Conservation (phyloP, 2,888 invertebrate genomes). For the Tromatobia lineatoria region DNA sequence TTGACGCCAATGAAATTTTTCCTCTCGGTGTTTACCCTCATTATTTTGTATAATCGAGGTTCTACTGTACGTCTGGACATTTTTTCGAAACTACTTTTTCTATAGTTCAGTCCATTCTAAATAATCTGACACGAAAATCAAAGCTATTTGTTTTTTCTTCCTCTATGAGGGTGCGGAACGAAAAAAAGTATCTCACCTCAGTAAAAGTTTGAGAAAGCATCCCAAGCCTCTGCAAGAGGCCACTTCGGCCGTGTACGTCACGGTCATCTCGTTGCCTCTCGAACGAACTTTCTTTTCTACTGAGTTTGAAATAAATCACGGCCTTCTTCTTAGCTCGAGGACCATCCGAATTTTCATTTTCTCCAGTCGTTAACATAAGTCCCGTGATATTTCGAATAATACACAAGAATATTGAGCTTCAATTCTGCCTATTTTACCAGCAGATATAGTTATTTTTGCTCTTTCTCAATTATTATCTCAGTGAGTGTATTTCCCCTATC, state of each 20-base stretch:
- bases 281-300: constrained; percentile 11
- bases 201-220: constrained; percentile 94
- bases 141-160: too few species aligned
- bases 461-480: background rate
- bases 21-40: too few species aligned
- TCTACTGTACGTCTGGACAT: too few species aligned
- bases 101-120: too few species aligned
- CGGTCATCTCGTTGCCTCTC: constrained; percentile 89
- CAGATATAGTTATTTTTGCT: background rate
- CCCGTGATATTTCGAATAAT: background rate
- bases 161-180: too few species aligned
- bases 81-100: too few species aligned
- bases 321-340: background rate
- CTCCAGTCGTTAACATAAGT: constrained; percentile 47
- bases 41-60: too few species aligned
- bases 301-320: constrained; percentile 34
- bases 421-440: background rate
- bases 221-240: constrained; percentile 95
- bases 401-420: background rate
- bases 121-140: too few species aligned
- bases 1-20: too few species aligned
- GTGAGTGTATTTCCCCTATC: background rate
- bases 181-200: constrained; percentile 88
- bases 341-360: constrained; percentile 26
- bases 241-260: constrained; percentile 94